Percentiles rank a stretch among this genome's conserved stretches.
Conservation (phyloP, 2,113 vertebrate species). For the Connochaetes taurinus region DNA sequence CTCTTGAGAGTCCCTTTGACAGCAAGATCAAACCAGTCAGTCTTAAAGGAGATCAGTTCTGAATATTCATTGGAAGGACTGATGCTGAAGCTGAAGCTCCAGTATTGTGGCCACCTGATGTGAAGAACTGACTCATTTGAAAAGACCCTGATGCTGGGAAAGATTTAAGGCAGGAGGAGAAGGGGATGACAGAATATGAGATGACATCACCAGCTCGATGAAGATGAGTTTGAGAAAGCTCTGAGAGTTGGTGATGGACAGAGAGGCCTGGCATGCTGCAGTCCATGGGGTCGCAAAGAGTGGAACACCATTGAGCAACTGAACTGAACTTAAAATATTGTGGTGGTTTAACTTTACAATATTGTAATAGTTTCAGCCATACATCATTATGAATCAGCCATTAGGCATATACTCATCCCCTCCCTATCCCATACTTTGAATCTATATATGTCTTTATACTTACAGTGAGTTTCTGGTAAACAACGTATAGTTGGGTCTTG, state of each 20-base stretch:
- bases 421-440: background rate
- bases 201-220: background rate
- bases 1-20: background rate
- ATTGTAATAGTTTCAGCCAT: background rate
- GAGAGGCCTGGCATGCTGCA: background rate
- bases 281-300: background rate
- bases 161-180: background rate
- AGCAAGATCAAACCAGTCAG: background rate
- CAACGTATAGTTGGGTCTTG: background rate
- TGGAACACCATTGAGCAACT: background rate
- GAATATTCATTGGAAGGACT: background rate
- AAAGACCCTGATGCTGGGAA: background rate
- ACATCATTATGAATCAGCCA: background rate
- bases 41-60: background rate
- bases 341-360: background rate
- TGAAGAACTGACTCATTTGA: background rate
- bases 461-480: background rate
- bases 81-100: background rate
- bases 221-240: background rate
- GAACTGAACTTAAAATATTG: background rate
- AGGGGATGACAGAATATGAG: background rate
- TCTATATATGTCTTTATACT: background rate
- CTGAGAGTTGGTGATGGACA: background rate
- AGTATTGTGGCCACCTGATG: background rate
- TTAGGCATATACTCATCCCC: background rate